Conservation (phyloP, 1,140 invertebrate genomes). For the Diachasmimorpha longicaudata region DNA sequence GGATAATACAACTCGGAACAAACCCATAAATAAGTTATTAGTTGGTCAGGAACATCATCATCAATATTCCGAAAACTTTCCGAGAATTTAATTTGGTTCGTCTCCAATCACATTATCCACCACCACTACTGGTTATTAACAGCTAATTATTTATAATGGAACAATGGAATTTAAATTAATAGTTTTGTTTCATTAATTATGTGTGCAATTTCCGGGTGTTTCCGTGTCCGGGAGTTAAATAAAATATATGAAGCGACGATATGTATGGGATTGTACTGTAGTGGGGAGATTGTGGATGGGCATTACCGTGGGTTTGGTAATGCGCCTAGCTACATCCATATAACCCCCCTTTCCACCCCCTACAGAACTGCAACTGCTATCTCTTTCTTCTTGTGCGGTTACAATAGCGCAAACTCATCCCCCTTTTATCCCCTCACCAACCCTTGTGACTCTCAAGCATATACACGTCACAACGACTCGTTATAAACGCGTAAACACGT, state of each 20-base stretch:
- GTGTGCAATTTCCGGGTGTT: slow-evolving; percentile 51
- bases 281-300: background rate
- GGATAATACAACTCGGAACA: background rate
- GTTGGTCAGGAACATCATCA: background rate
- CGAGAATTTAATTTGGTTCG: slow-evolving; percentile 16
- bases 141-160: slow-evolving; percentile 63
- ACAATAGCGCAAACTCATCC: slow-evolving; percentile 11
- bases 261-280: slow-evolving; percentile 31
- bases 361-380: background rate
- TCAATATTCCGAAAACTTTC: background rate
- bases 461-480: slow-evolving; percentile 46
- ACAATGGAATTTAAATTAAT: slow-evolving; percentile 64
- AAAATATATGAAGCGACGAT: slow-evolving; percentile 58
- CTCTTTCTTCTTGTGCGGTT: slow-evolving; percentile 4
- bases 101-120: slow-evolving; percentile 29
- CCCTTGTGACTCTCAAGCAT: slow-evolving; percentile 1
- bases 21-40: background rate
- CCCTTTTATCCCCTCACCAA: background rate
- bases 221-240: slow-evolving; percentile 55
- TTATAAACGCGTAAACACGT: slow-evolving; percentile 63
- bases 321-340: slow-evolving; percentile 12
- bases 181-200: slow-evolving; percentile 64
- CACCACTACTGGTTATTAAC: slow-evolving; percentile 52
- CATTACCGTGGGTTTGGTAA: slow-evolving; percentile 3
- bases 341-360: background rate